Conservation (phyloP, 2,113 vertebrate species). For the Micromys minutus region DNA sequence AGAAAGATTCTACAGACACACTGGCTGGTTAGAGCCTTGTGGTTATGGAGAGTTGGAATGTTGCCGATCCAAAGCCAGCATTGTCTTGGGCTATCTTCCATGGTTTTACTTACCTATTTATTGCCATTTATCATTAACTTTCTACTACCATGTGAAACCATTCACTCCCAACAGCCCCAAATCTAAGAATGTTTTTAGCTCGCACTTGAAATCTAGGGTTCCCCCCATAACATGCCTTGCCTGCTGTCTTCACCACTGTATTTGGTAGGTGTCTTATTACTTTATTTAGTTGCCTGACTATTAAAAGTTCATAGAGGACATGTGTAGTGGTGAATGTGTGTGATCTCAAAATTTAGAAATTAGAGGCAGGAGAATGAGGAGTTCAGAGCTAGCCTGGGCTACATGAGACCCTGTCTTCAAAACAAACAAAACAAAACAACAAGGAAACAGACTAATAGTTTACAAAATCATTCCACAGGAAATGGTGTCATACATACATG, state of each 20-base stretch:
- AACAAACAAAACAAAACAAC: background rate
- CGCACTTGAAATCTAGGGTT: background rate
- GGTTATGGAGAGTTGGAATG: background rate
- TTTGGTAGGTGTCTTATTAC: background rate
- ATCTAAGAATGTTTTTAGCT: background rate
- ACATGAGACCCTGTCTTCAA: background rate
- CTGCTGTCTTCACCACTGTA: background rate
- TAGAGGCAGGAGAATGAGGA: background rate
- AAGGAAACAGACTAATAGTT: background rate
- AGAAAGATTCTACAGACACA: background rate
- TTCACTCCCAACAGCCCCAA: background rate
- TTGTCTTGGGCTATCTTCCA: background rate
- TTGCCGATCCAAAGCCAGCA: background rate
- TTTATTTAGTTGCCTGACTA: background rate
- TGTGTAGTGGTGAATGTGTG: background rate
- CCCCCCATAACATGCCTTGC: too few relatives aligned
- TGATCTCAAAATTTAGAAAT: too few relatives aligned
- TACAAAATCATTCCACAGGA: background rate
- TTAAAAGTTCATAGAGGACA: background rate
- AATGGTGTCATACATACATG: background rate
- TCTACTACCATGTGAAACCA: background rate
- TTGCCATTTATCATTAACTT: background rate
- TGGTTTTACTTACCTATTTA: background rate
- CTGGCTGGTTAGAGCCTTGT: background rate
- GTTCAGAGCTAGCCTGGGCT: background rate